phyloP scores from a whole-genome alignment of 2,797 vertebrate species.

The Semotilus atromaculatus region DNA sequence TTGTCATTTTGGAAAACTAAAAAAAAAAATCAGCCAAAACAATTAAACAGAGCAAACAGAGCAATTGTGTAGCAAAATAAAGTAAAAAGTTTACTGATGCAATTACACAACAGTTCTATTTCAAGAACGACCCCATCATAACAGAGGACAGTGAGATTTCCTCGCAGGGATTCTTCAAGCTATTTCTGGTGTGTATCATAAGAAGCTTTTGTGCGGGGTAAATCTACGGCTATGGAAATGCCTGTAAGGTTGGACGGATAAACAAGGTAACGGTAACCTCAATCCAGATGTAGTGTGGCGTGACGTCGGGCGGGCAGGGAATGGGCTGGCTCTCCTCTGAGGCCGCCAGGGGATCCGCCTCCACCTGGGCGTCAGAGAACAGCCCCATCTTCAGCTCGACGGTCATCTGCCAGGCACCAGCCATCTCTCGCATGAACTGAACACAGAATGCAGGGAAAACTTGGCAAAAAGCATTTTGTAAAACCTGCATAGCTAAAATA shows the following conservation, averaged over 20 bases:
- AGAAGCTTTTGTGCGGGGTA: constrained; percentile 11
- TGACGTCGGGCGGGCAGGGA: constrained; percentile 90
- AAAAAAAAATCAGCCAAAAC: too few species aligned
- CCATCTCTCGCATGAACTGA: constrained; percentile 97
- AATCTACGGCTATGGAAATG: constrained; percentile 31
- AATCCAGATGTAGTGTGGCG: constrained; percentile 94
- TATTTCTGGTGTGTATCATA: constrained; percentile 31
- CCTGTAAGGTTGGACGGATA: neutral
- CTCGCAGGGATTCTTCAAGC: neutral
- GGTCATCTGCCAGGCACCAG: constrained; percentile 96
- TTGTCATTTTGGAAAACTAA: neutral
- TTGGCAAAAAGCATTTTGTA: neutral
- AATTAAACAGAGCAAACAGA: neutral
- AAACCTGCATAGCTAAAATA: neutral
- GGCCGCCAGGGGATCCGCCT: constrained; percentile 93
- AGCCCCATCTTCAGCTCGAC: constrained; percentile 93
- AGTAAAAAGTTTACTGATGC: neutral
- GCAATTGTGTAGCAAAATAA: neutral
- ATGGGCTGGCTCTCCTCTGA: constrained; percentile 92
- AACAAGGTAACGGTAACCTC: constrained; percentile 76
- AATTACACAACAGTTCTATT: neutral
- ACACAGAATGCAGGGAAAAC: neutral
- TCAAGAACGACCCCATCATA: neutral
- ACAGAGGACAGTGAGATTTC: neutral
- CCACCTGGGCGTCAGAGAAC: constrained; percentile 88